phyloP scores from a whole-genome alignment of 92 coral and sea anemone genomes.

The Umimayanthus kanabou region DNA sequence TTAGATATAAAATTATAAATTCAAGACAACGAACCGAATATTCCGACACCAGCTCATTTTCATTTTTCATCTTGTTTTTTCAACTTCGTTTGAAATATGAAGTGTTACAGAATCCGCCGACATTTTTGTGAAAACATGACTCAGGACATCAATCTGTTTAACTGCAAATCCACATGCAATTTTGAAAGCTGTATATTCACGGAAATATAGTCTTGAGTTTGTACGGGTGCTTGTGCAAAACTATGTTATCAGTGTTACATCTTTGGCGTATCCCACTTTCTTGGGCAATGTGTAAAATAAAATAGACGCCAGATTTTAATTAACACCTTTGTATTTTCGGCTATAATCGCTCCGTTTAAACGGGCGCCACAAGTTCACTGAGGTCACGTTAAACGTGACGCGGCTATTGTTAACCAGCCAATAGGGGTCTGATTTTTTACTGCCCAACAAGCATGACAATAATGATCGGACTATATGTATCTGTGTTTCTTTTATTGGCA shows the following conservation, averaged over 20 bases:
- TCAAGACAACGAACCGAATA: too few relatives aligned
- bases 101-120: slow-evolving; percentile 35
- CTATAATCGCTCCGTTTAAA: slow-evolving; percentile 43
- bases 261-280: slow-evolving; percentile 22
- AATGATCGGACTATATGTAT: slow-evolving; percentile 40
- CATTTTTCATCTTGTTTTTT: slow-evolving; percentile 22
- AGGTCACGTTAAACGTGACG: slow-evolving; percentile 74
- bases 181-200: neutral
- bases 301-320: slow-evolving; percentile 64
- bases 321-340: slow-evolving; percentile 50
- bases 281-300: slow-evolving; percentile 55
- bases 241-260: slow-evolving; percentile 15
- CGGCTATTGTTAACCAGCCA: slow-evolving; percentile 67
- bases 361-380: slow-evolving; percentile 75
- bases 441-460: slow-evolving; percentile 41
- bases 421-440: slow-evolving; percentile 36
- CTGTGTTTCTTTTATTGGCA: slow-evolving; percentile 43
- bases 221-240: neutral
- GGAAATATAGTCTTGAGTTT: neutral
- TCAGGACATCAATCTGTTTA: slow-evolving; percentile 15
- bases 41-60: neutral
- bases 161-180: slow-evolving; percentile 32
- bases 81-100: slow-evolving; percentile 34
- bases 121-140: slow-evolving; percentile 20
- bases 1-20: too few relatives aligned